Evolutionary conservation across 2,797 vertebrate genomes (phyloP).

Genomic region (Microcaecilia unicolor): DNA sequence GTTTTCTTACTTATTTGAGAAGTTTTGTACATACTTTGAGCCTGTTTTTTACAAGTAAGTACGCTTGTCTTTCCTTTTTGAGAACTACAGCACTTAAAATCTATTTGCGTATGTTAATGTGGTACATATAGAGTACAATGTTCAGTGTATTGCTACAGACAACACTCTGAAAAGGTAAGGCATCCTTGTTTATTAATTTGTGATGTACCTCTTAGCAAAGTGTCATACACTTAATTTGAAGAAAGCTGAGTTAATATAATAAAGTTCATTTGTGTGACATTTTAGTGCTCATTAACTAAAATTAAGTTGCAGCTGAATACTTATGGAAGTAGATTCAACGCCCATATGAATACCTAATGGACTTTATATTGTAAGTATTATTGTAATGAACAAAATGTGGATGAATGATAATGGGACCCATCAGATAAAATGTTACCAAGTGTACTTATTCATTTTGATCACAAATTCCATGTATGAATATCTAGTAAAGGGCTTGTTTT

Average conservation of each 20-base stretch:
- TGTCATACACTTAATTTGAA: constrained; percentile 45
- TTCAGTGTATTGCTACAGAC: too few relatives aligned
- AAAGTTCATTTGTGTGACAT: constrained; percentile 49
- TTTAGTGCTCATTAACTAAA: constrained; percentile 60
- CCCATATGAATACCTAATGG: constrained; percentile 48
- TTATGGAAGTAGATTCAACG: constrained; percentile 39
- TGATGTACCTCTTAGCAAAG: constrained; percentile 44
- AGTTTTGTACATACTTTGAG: constrained; percentile 52
- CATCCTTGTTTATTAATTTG: constrained; percentile 49
- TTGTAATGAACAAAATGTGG: constrained; percentile 38
- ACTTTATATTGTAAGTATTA: constrained; percentile 49
- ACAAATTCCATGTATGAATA: too few relatives aligned
- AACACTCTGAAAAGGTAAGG: constrained; percentile 60
- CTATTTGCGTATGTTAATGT: constrained; percentile 25
- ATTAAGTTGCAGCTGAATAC: constrained; percentile 51
- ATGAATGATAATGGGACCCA: constrained; percentile 46
- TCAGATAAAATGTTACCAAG: constrained; percentile 39
- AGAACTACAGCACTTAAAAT: constrained; percentile 24
- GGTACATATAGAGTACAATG: too few relatives aligned
- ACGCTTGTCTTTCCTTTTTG: constrained; percentile 40
- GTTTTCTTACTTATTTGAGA: constrained; percentile 53
- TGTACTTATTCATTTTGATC: too few relatives aligned
- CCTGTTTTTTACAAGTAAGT: constrained; percentile 63
- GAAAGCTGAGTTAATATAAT: constrained; percentile 33
- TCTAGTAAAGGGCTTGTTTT: too few relatives aligned